Evolutionary conservation across 2,113 vertebrate genomes (phyloP).

Genomic region (Scopus umbretta): DNA sequence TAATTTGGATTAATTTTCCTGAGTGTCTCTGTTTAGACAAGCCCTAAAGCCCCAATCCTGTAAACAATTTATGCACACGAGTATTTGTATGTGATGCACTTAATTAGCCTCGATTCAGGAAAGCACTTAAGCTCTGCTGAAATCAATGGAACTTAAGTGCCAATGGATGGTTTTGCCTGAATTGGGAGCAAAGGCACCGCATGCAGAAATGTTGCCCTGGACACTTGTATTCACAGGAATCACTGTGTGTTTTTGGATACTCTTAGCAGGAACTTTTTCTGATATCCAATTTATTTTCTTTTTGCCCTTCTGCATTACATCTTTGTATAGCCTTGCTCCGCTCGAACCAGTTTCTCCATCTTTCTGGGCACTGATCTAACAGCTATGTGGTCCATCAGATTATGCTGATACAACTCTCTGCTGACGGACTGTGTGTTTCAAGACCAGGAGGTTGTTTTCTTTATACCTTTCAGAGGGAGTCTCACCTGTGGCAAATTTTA

Average conservation of each 20-base stretch:
- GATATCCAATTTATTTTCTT: background rate
- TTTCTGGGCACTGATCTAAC: background rate
- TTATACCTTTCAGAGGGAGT: background rate
- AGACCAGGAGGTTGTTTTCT: background rate
- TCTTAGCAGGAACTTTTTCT: background rate
- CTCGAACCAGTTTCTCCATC: background rate
- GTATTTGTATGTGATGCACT: constrained; percentile 54
- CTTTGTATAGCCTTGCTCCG: background rate
- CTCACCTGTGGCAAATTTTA: background rate
- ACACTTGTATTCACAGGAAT: background rate
- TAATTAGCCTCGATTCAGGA: constrained; percentile 43
- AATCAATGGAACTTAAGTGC: constrained; percentile 50
- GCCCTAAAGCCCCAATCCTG: constrained; percentile 63
- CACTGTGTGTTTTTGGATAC: background rate
- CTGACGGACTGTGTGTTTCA: background rate
- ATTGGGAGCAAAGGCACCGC: background rate
- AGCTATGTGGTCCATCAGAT: background rate
- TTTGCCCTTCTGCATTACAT: background rate
- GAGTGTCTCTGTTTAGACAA: constrained; percentile 68
- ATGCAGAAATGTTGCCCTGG: background rate
- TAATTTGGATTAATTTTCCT: constrained; percentile 70
- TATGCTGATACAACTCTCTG: background rate
- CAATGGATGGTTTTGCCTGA: background rate
- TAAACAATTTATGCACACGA: constrained; percentile 60
- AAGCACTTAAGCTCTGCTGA: constrained; percentile 34